Evolutionary conservation across 1,140 invertebrate species (phyloP).

Genomic region (Whitmania pigra): DNA sequence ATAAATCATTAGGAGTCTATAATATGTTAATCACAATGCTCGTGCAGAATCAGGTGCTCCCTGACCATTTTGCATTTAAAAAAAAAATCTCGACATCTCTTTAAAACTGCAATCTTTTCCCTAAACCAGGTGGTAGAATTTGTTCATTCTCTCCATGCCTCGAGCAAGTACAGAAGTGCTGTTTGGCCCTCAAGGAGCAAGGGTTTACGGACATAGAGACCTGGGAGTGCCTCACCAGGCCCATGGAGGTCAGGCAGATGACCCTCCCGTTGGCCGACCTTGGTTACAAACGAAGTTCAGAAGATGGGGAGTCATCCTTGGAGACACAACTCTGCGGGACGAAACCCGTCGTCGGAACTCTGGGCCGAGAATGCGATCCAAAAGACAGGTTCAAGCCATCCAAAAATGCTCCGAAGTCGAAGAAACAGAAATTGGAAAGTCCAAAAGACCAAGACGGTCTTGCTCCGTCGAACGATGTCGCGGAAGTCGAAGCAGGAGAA

Average conservation of each 20-base stretch:
- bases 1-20: background rate
- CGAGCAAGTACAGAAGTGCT: conserved; percentile 86
- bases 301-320: background rate
- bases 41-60: background rate
- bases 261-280: conserved; percentile 49
- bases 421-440: background rate
- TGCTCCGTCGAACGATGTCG: too few relatives aligned
- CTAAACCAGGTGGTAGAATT: conserved; percentile 74
- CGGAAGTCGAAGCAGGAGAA: background rate
- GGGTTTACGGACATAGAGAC: conserved; percentile 74
- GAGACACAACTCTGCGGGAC: background rate
- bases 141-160: conserved; percentile 96
- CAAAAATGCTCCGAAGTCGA: background rate
- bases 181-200: conserved; percentile 52
- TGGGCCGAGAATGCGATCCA: background rate
- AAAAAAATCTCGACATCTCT: background rate
- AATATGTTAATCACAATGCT: too few relatives aligned
- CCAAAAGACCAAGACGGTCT: background rate
- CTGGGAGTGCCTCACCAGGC: conserved; percentile 71
- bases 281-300: conserved; percentile 19
- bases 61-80: too few relatives aligned
- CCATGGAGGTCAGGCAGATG: conserved; percentile 62
- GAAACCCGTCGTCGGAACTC: conserved; percentile 11
- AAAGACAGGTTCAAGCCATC: background rate
- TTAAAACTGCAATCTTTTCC: too few relatives aligned